Evolutionary conservation across 2,888 invertebrate species (phyloP), one percentile per base, ranked within the genome.

Genomic region (Pimpla rufipes): DNA sequence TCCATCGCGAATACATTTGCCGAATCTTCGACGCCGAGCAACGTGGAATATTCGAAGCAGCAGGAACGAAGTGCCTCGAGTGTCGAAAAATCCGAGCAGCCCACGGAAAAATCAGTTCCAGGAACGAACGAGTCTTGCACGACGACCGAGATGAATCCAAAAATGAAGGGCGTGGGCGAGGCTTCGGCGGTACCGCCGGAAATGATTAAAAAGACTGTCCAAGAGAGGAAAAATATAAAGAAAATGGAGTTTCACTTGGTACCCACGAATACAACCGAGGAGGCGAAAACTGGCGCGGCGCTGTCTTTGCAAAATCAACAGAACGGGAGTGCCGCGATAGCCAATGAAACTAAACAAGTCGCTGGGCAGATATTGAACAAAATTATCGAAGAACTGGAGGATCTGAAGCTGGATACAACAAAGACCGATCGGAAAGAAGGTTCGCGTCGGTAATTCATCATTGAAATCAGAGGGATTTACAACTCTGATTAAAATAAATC

Each of bases 311-410:
- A 23, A 3, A 37, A 45, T 59, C 47, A 59, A 23, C 35, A 6
- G 4, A 52, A 23, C 37, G 57, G 79, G 40, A 37, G 52, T 16
- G 78, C 86, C 5, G 68, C 59, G 0, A 75, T 79, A 0, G 37
- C 80, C 13, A 85, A 88, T 13, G 88, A 90, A 64, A 91, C 91
- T 4, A 89, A 89, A 62, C 84, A 88, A 79, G 86, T 91, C 2
- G 91, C 91, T 1, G 88, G 85, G 59, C 81, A 90, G 50, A 89
- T 91, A 68, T 81, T 91, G 13, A 88, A 83, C 23, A 88, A 86
- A 47, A 90, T 91, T 70, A 88, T 91, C 57, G 90, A 89, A 37
- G 89, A 91, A 47, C 50, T 91, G 37, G 87, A 90, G 23, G 90
- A 89, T 4, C 55, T 90, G 21, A 90, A 88, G 64, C 35, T 85